Conservation (phyloP, 2,113 vertebrate species). For the Sarotherodon lohbergeri region DNA sequence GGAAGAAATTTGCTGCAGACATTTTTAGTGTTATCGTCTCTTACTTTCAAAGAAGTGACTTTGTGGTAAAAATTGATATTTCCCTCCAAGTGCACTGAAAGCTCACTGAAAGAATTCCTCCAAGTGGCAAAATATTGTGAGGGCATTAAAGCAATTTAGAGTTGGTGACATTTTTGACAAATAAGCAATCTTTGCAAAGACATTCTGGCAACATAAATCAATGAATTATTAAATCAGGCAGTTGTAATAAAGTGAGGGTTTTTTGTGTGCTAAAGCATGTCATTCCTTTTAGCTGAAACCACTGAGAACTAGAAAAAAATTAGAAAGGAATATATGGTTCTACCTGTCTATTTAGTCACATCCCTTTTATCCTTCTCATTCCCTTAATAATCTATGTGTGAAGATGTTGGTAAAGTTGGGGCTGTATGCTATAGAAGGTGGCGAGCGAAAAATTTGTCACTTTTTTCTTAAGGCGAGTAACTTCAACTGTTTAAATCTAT, state of each 20-base stretch:
- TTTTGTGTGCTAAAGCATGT: background rate
- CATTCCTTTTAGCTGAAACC: background rate
- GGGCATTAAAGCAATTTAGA: background rate
- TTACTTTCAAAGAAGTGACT: background rate
- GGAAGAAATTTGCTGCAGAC: background rate
- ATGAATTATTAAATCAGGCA: background rate
- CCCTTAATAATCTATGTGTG: background rate
- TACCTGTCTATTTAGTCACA: background rate
- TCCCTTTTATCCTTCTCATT: background rate
- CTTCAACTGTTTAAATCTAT: background rate
- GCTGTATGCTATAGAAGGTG: background rate
- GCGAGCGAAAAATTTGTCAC: background rate
- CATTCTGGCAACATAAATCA: background rate
- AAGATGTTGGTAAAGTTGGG: background rate
- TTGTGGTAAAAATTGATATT: background rate
- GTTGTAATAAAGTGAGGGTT: background rate
- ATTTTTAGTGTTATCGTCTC: background rate
- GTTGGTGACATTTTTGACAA: background rate
- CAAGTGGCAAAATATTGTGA: background rate
- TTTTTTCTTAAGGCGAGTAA: too few species aligned
- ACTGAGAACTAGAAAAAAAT: background rate
- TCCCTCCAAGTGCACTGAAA: background rate
- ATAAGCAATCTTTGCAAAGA: background rate
- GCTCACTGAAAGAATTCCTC: background rate
- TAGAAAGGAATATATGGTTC: background rate